These are phyloP conservation scores for Cynaeus angustus DNA, from an alignment of 2,888 invertebrate genomes.

Conservation along the genomic window DNA sequence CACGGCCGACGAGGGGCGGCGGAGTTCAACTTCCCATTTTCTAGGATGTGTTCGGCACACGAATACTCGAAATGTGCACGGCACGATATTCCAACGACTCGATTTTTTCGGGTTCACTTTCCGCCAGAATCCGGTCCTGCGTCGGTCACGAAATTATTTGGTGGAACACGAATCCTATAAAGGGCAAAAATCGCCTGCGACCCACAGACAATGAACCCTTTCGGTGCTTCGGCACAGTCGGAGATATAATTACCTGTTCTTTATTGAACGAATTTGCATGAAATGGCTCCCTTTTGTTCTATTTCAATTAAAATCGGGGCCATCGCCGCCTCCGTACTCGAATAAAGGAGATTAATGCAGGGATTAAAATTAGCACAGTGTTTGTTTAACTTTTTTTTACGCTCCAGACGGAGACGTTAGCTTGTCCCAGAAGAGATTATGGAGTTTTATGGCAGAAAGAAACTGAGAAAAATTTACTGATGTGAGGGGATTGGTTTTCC, in stretches of 20 bases:
- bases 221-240: slow-evolving; percentile 41
- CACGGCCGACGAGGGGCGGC: slow-evolving; percentile 10
- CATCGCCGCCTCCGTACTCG: slow-evolving; percentile 47
- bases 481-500: slow-evolving; percentile 1
- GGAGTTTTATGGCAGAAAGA: slow-evolving; percentile 25
- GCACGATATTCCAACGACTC: slow-evolving; percentile 51
- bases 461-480: slow-evolving; percentile 10
- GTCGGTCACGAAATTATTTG: slow-evolving; percentile 7
- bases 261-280: slow-evolving; percentile 58
- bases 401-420: slow-evolving; percentile 11
- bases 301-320: slow-evolving; percentile 61
- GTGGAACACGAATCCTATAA: slow-evolving; percentile 10
- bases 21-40: slow-evolving; percentile 31
- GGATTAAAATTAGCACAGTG: slow-evolving; percentile 47
- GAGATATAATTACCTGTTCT: slow-evolving; percentile 57
- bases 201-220: slow-evolving; percentile 43
- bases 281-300: slow-evolving; percentile 57
- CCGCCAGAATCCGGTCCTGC: background rate
- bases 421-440: slow-evolving; percentile 37
- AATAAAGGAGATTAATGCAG: slow-evolving; percentile 48
- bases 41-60: slow-evolving; percentile 32
- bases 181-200: slow-evolving; percentile 38
- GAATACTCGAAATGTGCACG: slow-evolving; percentile 51
- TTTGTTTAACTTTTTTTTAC: slow-evolving; percentile 44
- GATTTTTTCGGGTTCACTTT: slow-evolving; percentile 21